Evolutionary conservation across 2,113 vertebrate genomes (phyloP).

Genomic region (Laticauda colubrina): DNA sequence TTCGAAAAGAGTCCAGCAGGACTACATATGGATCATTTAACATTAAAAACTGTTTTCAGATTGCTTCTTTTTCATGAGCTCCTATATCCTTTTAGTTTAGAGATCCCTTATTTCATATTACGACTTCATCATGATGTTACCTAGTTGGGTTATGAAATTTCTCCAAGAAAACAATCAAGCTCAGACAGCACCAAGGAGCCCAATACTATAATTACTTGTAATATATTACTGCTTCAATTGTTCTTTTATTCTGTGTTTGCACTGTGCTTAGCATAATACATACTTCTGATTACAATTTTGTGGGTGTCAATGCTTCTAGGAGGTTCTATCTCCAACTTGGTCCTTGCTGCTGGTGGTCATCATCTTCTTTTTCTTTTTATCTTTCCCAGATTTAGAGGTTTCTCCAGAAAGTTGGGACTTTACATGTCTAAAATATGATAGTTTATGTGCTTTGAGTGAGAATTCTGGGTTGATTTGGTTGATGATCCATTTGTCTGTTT

Average conservation of each 20-base stretch:
- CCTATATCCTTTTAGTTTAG: background rate
- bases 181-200: background rate
- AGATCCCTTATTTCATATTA: background rate
- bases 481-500: background rate
- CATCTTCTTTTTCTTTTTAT: background rate
- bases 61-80: background rate
- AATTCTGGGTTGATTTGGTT: background rate
- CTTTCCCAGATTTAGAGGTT: background rate
- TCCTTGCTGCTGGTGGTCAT: background rate
- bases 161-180: background rate
- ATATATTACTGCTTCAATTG: background rate
- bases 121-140: background rate
- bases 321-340: background rate
- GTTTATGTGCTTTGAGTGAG: background rate
- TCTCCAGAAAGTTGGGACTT: background rate
- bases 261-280: background rate
- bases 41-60: background rate
- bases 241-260: background rate
- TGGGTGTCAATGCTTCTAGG: background rate
- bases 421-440: background rate
- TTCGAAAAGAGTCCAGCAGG: background rate
- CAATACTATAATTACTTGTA: background rate
- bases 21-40: too few species aligned
- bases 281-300: background rate
- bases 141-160: background rate